Evolutionary conservation across 35 echinoderm and acorn worm genomes (phyloP).

Genomic region (Acanthaster planci): DNA sequence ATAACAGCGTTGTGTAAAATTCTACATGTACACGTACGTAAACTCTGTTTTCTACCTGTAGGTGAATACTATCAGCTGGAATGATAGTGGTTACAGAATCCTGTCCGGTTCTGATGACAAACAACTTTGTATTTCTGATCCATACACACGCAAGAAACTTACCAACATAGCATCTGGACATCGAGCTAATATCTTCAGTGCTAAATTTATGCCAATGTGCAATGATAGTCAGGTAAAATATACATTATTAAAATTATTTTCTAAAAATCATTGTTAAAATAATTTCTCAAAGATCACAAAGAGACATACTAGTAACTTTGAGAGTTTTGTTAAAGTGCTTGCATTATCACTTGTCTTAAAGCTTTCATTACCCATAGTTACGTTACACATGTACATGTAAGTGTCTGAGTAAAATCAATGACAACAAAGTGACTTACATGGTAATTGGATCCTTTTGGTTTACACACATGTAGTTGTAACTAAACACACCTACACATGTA

Average conservation of each 20-base stretch:
- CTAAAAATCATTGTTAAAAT: background rate
- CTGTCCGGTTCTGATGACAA: slow-evolving; percentile 97
- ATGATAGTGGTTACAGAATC: slow-evolving; percentile 72
- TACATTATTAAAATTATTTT: background rate
- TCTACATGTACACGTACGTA: background rate
- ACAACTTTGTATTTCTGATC: slow-evolving; percentile 85
- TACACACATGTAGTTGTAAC: too few species aligned
- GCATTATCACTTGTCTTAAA: too few species aligned
- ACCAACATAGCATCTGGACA: slow-evolving; percentile 78
- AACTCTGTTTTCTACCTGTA: slow-evolving; percentile 26
- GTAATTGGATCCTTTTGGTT: too few species aligned
- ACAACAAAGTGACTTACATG: too few species aligned
- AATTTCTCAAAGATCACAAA: background rate
- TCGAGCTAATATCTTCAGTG: slow-evolving; percentile 94
- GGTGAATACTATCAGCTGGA: slow-evolving; percentile 96
- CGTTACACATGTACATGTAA: too few species aligned
- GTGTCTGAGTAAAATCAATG: too few species aligned
- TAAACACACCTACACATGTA: too few species aligned
- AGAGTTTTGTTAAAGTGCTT: too few species aligned
- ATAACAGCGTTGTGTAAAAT: background rate
- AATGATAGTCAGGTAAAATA: slow-evolving; percentile 65
- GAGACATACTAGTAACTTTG: too few species aligned
- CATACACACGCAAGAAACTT: slow-evolving; percentile 60
- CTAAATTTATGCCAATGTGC: slow-evolving; percentile 76
- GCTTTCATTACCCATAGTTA: too few species aligned